phyloP scores from a whole-genome alignment of 2,888 invertebrate genomes.

The Philhelius pedissequus region DNA sequence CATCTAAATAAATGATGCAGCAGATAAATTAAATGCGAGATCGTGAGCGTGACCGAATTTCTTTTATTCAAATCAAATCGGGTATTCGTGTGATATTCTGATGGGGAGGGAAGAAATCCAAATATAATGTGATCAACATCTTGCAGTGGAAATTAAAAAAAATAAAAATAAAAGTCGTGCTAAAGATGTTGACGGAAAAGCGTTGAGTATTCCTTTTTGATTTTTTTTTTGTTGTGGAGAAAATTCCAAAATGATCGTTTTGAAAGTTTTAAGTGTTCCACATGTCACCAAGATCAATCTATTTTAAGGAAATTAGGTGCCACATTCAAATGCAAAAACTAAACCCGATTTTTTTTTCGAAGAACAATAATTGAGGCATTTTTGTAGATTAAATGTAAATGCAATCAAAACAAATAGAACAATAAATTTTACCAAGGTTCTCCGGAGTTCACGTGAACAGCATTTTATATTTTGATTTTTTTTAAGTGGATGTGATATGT shows the following conservation, averaged over 20 bases:
- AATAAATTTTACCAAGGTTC: no score
- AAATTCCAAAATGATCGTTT: not conserved
- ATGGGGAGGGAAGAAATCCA: not conserved
- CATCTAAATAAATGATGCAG: not conserved
- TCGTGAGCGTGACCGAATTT: slow-evolving; percentile 19
- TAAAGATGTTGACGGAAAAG: not conserved
- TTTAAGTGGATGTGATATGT: no score
- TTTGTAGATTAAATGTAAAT: no score
- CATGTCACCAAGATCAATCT: not conserved
- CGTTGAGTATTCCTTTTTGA: not conserved
- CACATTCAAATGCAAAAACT: not conserved
- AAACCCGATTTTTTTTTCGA: no score
- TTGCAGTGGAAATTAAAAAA: not conserved
- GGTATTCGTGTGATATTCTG: not conserved
- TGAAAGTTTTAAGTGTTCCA: not conserved
- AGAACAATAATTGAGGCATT: no score
- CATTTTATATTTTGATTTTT: no score
- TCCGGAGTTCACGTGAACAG: no score
- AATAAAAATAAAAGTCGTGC: not conserved
- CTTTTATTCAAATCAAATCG: not conserved
- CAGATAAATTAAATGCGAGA: not conserved
- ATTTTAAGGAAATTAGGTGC: not conserved
- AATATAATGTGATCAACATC: not conserved
- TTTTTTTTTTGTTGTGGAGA: not conserved
- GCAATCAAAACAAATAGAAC: no score